Evolutionary conservation across 1,140 invertebrate genomes (phyloP).

Genomic region (Scaptomyza montana): DNA sequence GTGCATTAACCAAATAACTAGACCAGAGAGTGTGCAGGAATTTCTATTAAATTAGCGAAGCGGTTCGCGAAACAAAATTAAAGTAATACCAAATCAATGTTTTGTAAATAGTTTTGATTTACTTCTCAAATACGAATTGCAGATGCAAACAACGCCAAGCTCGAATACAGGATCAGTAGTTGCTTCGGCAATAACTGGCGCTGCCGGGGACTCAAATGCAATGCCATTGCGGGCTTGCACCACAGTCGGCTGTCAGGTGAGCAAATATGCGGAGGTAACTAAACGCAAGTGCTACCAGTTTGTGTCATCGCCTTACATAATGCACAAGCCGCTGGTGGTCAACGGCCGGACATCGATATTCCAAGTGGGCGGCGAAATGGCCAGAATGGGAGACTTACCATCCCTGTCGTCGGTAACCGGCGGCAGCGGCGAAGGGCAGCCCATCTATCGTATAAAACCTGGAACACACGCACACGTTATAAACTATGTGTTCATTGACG

Average conservation of each 20-base stretch:
- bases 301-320: slow-evolving; percentile 55
- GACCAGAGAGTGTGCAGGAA: slow-evolving; percentile 1
- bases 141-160: slow-evolving; percentile 13
- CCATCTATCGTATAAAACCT: slow-evolving; percentile 68
- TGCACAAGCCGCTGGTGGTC: slow-evolving; percentile 63
- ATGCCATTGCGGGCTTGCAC: slow-evolving; percentile 44
- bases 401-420: slow-evolving; percentile 16
- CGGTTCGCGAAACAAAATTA: neutral
- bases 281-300: slow-evolving; percentile 67
- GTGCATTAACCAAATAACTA: too few relatives aligned
- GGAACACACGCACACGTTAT: slow-evolving; percentile 69
- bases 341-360: slow-evolving; percentile 64
- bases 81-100: neutral
- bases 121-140: neutral
- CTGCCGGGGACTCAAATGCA: slow-evolving; percentile 2
- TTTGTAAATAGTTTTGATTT: neutral
- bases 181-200: neutral
- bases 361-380: slow-evolving; percentile 66
- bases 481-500: slow-evolving; percentile 68
- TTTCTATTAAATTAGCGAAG: slow-evolving; percentile 19
- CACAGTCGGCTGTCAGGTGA: slow-evolving; percentile 53
- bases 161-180: neutral
- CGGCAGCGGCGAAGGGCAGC: slow-evolving; percentile 20
- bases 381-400: slow-evolving; percentile 53
- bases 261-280: slow-evolving; percentile 57